Evolutionary conservation across 2,113 vertebrate species (phyloP), one percentile per base, ranked within the genome.

Genomic region (Apteryx mantelli): DNA sequence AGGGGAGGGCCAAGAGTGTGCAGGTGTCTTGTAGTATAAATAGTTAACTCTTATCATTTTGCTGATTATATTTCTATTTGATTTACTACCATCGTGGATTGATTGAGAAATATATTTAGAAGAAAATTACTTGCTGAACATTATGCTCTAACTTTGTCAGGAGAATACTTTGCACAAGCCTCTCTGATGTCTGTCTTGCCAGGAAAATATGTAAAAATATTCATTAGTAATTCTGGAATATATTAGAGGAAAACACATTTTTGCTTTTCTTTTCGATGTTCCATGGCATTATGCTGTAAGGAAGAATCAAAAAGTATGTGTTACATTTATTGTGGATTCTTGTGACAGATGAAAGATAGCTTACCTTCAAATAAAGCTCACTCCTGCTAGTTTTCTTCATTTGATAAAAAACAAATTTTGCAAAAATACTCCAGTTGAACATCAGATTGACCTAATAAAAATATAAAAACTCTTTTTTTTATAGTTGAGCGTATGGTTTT

Each of bases 381-480:
- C 2, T 66, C 7, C 46, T 65, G 11, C 30, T 32, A 77, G 50
- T 46, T 82, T 65, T 71, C 34, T 78, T 86, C 70, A 56, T 77
- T 58, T 89, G 88, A 79, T 73, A 94, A 89, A 95, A 95, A 83
- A 50, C 30, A 75, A 42, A 22, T 92, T 89, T 94, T 92, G 93
- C 52, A 9, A 11, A 69, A 94, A 89, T 76, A 30, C 61, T 90
- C 55, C 74, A 78, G 50, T 86, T 85, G 60, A 89, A 82, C 19
- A 82, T 89, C 82, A 44, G 73, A 66, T 82, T 94, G 80, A 96
- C 92, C 80, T 93, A 70, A 93, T 78, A 84, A 94, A 98, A 96
- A 84, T 86, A 94, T 58, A 97, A 96, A 87, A 58, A 89, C 30
- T 88, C 90, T 97, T 82, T 80, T 98, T 97, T 97, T 97, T 96